These are phyloP conservation scores for Crocuta crocuta DNA, from an alignment of 2,113 vertebrate species.

Conservation along the genomic window DNA sequence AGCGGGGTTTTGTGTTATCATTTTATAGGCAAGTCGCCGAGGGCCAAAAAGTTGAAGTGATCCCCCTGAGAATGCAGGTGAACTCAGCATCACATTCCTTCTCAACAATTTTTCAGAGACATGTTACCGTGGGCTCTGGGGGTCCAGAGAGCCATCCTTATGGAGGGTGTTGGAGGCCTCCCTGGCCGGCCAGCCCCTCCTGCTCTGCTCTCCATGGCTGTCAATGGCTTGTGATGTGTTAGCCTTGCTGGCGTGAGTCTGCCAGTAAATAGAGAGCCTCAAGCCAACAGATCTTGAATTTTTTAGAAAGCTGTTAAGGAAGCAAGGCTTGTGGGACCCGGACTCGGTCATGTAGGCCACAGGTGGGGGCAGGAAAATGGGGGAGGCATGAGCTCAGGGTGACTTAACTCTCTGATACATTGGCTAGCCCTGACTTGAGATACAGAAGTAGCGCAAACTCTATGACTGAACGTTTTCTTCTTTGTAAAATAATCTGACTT, in stretches of 20 bases:
- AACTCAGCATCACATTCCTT: background rate
- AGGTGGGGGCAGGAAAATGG: background rate
- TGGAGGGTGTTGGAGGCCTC: background rate
- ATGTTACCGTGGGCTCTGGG: background rate
- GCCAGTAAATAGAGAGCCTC: background rate
- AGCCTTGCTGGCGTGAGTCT: background rate
- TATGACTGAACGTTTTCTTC: background rate
- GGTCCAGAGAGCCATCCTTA: background rate
- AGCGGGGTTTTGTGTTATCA: background rate
- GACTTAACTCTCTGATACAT: background rate
- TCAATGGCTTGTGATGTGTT: too few species aligned
- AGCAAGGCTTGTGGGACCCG: background rate
- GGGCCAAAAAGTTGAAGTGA: background rate
- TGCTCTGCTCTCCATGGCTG: background rate
- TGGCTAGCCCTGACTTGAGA: background rate
- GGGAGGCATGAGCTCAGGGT: background rate
- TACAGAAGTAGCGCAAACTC: background rate
- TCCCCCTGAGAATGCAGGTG: background rate
- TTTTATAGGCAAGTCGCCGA: background rate
- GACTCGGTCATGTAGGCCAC: background rate
- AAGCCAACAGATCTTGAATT: background rate
- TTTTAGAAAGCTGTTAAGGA: background rate
- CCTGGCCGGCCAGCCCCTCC: background rate
- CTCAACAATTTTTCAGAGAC: background rate
- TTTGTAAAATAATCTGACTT: background rate